Evolutionary conservation across 2,888 invertebrate genomes (phyloP).

Genomic region (Microdon myrmicae): DNA sequence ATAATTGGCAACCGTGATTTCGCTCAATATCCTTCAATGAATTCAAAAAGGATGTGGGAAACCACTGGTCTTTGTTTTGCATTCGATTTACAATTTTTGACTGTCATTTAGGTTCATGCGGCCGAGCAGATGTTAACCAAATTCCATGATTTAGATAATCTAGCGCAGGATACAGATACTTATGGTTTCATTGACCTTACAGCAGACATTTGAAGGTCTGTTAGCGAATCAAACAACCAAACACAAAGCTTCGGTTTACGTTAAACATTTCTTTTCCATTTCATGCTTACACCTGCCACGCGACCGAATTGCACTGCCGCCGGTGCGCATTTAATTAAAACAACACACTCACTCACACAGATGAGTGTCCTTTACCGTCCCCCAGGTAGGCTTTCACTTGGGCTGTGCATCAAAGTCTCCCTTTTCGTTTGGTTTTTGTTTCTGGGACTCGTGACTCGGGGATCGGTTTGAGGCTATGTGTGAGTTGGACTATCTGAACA

Average conservation of each 20-base stretch:
- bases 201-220: neutral
- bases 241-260: neutral
- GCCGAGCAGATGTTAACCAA: slow-evolving; percentile 25
- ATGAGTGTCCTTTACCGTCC: no score
- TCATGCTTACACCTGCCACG: slow-evolving; percentile 46
- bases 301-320: slow-evolving; percentile 33
- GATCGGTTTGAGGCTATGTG: no score
- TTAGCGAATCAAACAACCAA: neutral
- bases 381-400: slow-evolving; percentile 31
- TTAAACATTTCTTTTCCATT: slow-evolving; percentile 8
- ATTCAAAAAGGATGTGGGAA: slow-evolving; percentile 39
- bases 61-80: slow-evolving; percentile 13
- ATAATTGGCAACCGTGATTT: slow-evolving; percentile 27
- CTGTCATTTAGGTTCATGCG: slow-evolving; percentile 31
- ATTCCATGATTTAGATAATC: slow-evolving; percentile 11
- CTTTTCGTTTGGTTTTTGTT: slow-evolving; percentile 18
- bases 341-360: slow-evolving; percentile 2
- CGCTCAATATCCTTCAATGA: slow-evolving; percentile 17
- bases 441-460: slow-evolving; percentile 35
- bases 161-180: slow-evolving; percentile 4
- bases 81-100: slow-evolving; percentile 7
- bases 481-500: slow-evolving; percentile 14
- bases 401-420: slow-evolving; percentile 16
- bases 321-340: slow-evolving; percentile 40
- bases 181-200: neutral